Conservation (phyloP, 2,888 invertebrate genomes). For the Notodonta dromedarius region DNA sequence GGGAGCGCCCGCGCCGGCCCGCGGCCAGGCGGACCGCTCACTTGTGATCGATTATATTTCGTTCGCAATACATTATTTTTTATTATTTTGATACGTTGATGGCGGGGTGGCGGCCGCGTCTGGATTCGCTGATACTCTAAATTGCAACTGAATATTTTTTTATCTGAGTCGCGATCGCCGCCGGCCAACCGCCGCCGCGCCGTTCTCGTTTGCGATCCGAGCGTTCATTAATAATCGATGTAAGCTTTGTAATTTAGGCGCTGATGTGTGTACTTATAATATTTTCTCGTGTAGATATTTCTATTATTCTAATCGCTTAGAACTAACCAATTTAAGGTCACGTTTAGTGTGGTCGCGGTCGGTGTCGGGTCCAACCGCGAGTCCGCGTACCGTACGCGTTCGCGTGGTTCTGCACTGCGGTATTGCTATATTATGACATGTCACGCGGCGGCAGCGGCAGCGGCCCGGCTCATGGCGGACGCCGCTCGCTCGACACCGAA, state of each 20-base stretch:
- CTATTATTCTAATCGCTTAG: slow-evolving; percentile 4
- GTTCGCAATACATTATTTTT: slow-evolving; percentile 30
- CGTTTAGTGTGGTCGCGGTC: not conserved
- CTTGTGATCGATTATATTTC: slow-evolving; percentile 33
- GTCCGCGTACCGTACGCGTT: too few species aligned
- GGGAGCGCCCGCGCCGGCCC: slow-evolving; percentile 17
- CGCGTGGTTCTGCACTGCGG: too few species aligned
- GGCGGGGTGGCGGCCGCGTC: slow-evolving; percentile 10
- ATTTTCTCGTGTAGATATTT: slow-evolving; percentile 30
- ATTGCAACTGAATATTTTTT: not conserved
- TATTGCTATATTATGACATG: too few species aligned
- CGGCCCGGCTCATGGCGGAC: not conserved
- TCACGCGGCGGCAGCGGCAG: not conserved
- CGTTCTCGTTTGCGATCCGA: slow-evolving; percentile 9
- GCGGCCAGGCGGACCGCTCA: slow-evolving; percentile 23
- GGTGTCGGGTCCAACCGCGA: too few species aligned
- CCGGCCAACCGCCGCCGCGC: slow-evolving; percentile 11
- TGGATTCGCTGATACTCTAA: not conserved
- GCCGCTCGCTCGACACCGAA: not conserved
- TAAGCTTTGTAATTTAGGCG: slow-evolving; percentile 32
- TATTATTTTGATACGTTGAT: slow-evolving; percentile 23
- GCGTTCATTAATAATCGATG: slow-evolving; percentile 17
- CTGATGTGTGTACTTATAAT: slow-evolving; percentile 34
- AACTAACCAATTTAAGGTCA: not conserved
- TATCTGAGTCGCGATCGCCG: slow-evolving; percentile 2